Base-by-base conservation (phyloP, 2,888 invertebrate species). In the Perizoma flavofasciatum region DNA sequence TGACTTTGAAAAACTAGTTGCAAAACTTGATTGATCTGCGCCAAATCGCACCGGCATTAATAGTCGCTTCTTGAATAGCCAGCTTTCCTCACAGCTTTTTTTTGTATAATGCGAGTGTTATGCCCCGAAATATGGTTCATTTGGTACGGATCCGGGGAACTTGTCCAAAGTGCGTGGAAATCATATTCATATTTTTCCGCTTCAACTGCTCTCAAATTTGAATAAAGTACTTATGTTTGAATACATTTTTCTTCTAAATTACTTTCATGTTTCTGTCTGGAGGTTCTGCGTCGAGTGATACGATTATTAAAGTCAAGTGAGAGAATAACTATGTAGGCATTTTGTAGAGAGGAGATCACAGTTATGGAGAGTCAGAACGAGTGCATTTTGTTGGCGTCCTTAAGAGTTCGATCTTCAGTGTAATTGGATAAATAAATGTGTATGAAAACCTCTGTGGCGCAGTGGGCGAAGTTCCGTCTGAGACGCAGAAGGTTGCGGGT, bases 161-260 rank as follows among this genome's bases (percentile, higher is more conserved):
- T 89, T 88, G 73, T 78, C 74, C 78, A 78, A 83, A 86, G 85
- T 85, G 83, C 86, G 86, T 83, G 78, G 81, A 87, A 89, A 89
- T 89, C 89, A 85, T 91, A 91, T 91, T 91, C 91, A 89, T 90
- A 88, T 89, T 91, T 90, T 91, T 88, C 81, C 89, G 83, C 86
- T 84, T 87, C 86, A 87, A 89, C 86, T 89, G 89, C 77, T 88
- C 82, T 70, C 78, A 79, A 75, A 89, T 90, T 90, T 89, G 86
- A 89, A 90, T 91, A 89, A 88, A 76, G 67, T 69, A 68, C 69
- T 69, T 69, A 66, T 63, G 69, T 69, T 69, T 67, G 69, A 69
- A 66, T 69, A 69, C 66, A 68, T 67, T 69, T 66, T 66, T 68
- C 66, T 69, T 67, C 67, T 66, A 69, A 67, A 69, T 69, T 68